Base-by-base conservation (phyloP, 2,113 vertebrate species). In the Melanerpes formicivorus region DNA sequence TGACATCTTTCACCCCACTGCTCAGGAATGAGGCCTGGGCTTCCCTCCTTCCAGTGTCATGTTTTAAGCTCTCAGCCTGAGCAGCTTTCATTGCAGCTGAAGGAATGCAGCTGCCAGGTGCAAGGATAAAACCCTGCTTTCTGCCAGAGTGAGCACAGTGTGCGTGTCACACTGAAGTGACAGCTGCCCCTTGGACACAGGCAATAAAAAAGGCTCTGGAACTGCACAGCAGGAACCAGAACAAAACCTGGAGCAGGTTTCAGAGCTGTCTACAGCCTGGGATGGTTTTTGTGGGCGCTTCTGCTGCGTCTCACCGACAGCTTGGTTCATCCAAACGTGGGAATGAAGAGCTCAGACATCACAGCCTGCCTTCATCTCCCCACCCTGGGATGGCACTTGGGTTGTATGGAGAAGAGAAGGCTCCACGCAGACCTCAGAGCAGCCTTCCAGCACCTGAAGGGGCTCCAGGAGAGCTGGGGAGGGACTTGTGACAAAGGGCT, bases 171-270 rank as follows among this genome's bases (percentile, higher is more conserved):
- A 11, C 44, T 69, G 5, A 27, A 78, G 18, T 4, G 67, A 32
- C 27, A 58, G 64, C 58, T 16, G 58, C 44, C 40, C 54, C 54
- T 84, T 1, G 3, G 54, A 71, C 67, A 21, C 27, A 42, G 13
- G 14, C 42, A 42, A 10, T 15, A 42, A 32, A 12, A 34, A 1
- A 42, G 5, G 48, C 55, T 56, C 30, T 55, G 71, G 83, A n/a
- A 62, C 42, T 5, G 32, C 4, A 16, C 72, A 6, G 37, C 32
- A 34, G 8, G 73, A 44, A 18, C 0, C 1, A 25, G 4, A 1
- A 7, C 67, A 64, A 58, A 42, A 52, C 5, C 37, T 13, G 27
- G 64, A 46, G 54, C 21, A 16, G 29, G 48, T 69, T 69, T 23
- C 48, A 9, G 5, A 67, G 37, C 52, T 50, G 52, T 14, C 56